Evolutionary conservation across 2,113 vertebrate species (phyloP).

Genomic region (Scomber colias): DNA sequence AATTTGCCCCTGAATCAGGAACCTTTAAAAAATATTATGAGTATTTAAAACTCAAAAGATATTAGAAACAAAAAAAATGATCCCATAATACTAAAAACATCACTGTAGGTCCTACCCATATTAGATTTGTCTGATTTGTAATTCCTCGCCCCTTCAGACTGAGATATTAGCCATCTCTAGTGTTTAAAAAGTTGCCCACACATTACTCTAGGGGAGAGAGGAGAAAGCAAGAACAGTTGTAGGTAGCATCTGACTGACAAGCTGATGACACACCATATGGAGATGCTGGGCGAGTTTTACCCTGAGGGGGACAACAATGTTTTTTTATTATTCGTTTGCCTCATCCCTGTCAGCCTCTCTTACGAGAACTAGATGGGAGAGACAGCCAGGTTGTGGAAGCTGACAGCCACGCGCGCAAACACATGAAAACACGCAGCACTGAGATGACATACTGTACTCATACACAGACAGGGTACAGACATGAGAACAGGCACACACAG

Average conservation of each 20-base stretch:
- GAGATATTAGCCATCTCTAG: conserved; percentile 12
- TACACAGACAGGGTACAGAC: conserved; percentile 21
- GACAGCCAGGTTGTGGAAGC: conserved; percentile 61
- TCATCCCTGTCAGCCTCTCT: conserved; percentile 76
- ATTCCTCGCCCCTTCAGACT: conserved; percentile 31
- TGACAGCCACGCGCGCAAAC: conserved; percentile 59
- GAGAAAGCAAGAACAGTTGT: conserved; percentile 59
- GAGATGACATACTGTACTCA: conserved; percentile 45
- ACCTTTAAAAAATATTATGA: background rate
- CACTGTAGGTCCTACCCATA: background rate
- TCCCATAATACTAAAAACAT: background rate
- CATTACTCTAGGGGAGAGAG: conserved; percentile 53
- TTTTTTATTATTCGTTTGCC: conserved; percentile 76
- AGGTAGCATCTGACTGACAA: conserved; percentile 77
- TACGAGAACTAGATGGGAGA: conserved; percentile 55
- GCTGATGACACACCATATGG: conserved; percentile 83
- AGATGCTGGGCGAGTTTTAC: conserved; percentile 78
- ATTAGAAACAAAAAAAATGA: background rate
- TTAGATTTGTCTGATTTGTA: conserved; percentile 21
- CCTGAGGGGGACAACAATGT: conserved; percentile 77
- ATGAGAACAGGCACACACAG: background rate
- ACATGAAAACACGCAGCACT: conserved; percentile 30
- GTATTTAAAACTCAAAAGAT: too few relatives aligned
- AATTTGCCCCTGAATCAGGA: too few relatives aligned
- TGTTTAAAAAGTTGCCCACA: conserved; percentile 55